These are phyloP conservation scores for Aplocera efformata DNA, from an alignment of 2,888 invertebrate species.

Conservation along the genomic window DNA sequence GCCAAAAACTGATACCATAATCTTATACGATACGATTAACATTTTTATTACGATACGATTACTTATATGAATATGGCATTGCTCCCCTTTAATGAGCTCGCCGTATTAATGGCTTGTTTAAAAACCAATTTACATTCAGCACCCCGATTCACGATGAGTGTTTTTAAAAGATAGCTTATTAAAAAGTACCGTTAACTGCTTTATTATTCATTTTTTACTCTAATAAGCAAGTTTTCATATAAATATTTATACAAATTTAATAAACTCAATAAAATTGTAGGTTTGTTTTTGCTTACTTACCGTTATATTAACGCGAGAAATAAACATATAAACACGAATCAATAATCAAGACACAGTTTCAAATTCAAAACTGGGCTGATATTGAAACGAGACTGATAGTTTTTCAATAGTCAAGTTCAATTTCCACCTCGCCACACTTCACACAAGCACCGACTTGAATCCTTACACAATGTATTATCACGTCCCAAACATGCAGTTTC, in stretches of 20 bases:
- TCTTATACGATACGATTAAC: slow-evolving; percentile 55
- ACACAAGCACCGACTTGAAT: slow-evolving; percentile 53
- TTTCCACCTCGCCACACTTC: slow-evolving; percentile 47
- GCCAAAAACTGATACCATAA: slow-evolving; percentile 11
- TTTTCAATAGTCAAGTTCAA: slow-evolving; percentile 47
- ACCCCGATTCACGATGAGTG: slow-evolving; percentile 35
- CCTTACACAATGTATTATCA: slow-evolving; percentile 64
- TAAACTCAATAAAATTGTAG: slow-evolving; percentile 2
- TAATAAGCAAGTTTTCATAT: slow-evolving; percentile 7
- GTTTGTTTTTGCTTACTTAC: slow-evolving; percentile 51
- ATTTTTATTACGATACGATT: slow-evolving; percentile 62
- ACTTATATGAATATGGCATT: slow-evolving; percentile 65
- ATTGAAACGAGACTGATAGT: slow-evolving; percentile 64
- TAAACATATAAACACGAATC: slow-evolving; percentile 42
- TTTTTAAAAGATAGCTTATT: slow-evolving; percentile 24
- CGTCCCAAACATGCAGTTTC: slow-evolving; percentile 59
- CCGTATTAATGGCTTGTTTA: slow-evolving; percentile 49
- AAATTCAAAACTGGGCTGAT: slow-evolving; percentile 69
- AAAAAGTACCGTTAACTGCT: slow-evolving; percentile 23
- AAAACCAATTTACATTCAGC: slow-evolving; percentile 61
- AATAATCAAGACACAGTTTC: slow-evolving; percentile 75
- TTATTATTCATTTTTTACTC: slow-evolving; percentile 19
- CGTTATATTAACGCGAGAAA: slow-evolving; percentile 49
- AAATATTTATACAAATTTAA: slow-evolving; percentile 5
- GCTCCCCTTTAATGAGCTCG: slow-evolving; percentile 38